Evolutionary conservation across 2,113 vertebrate genomes (phyloP), one percentile per base, ranked within the genome.

Genomic region (Willisornis vidua): DNA sequence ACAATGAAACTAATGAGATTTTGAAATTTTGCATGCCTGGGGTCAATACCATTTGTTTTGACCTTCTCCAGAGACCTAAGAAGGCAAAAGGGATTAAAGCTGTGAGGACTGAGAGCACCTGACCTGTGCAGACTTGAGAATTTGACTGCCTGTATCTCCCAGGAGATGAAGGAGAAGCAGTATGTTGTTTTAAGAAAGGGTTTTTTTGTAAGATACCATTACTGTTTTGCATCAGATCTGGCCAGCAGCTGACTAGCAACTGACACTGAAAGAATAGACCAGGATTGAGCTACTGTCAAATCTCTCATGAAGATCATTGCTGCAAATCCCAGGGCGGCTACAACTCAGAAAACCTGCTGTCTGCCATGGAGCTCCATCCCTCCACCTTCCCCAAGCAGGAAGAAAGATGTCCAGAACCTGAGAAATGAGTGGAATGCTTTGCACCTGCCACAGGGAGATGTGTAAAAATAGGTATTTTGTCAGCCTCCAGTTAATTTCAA

Each of bases 1-100:
- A 90, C 54, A 92, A 90, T 58, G 58, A 25, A 88, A 37, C 45
- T 94, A 85, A 88, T 85, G 83, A 73, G 67, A 77, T 79, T 79
- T 79, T 73, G 54, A 92, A 91, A 91, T 81, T 81, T 81, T 93
- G 14, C 52, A 33, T 87, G 77, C 33, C 61, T 85, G 26, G 14
- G 33, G 57, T 82, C 43, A 84, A 68, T 51, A 41, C 12, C 20
- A 6, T 65, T 78, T 41, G 28, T 78, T 89, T 78, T 82, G 26
- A 51, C 35, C 77, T 87, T 74, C 59, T 84, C 67, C 16, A 41
- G 35, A 63, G 57, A 81, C 23, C 39, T 91, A 78, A 78, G 46
- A 48, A 67, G 24, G 26, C 12, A 81, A 87, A 91, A 81, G 1
- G 1, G 31, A 71, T 54, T 80, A 77, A 89, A 89, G 29, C 25